phyloP scores from a whole-genome alignment of 2,113 vertebrate species.

The Platycercus adscitus region DNA sequence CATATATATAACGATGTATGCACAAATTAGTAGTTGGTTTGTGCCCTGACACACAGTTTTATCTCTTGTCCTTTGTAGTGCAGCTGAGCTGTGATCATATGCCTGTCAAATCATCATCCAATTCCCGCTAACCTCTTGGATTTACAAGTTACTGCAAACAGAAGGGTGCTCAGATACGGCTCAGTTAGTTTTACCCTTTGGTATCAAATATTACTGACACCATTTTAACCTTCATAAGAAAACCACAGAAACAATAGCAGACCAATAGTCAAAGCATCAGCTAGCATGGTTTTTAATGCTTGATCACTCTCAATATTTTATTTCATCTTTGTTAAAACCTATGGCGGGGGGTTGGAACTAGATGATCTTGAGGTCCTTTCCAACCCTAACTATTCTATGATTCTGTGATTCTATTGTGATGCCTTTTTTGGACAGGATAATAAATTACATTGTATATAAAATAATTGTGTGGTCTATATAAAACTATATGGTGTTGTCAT shows the following conservation, averaged over 20 bases:
- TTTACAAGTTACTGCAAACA: not conserved
- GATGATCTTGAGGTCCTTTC: too few relatives aligned
- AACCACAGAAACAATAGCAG: not conserved
- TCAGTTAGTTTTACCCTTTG: not conserved
- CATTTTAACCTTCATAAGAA: not conserved
- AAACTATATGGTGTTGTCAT: not conserved
- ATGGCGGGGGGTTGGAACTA: too few relatives aligned
- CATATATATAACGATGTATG: not conserved
- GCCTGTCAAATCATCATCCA: not conserved
- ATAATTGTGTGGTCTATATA: not conserved
- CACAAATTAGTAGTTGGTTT: not conserved
- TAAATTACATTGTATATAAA: not conserved
- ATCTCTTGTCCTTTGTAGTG: not conserved
- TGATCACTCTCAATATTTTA: not conserved
- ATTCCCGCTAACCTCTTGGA: not conserved
- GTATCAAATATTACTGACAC: not conserved
- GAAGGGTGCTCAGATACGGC: not conserved
- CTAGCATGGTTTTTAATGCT: not conserved
- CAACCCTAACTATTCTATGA: too few relatives aligned
- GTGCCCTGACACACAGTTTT: not conserved
- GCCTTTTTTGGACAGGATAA: not conserved
- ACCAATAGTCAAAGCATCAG: not conserved
- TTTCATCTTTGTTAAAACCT: not conserved
- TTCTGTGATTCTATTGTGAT: not conserved
- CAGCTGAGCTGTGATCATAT: not conserved